phyloP scores from a whole-genome alignment of 2,888 invertebrate species.

The Clusia tigrina region DNA sequence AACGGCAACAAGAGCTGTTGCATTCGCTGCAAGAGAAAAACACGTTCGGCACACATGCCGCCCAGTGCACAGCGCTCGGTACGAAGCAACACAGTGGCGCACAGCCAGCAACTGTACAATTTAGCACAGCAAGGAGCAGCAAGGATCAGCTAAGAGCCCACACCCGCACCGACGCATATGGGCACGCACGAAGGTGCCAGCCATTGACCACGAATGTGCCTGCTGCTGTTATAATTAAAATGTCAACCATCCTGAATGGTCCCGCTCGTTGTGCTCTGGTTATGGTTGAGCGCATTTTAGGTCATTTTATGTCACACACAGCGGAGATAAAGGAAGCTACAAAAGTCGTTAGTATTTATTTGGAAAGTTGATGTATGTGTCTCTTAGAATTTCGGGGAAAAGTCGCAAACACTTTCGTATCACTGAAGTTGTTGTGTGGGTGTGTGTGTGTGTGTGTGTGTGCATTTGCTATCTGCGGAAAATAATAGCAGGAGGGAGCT shows the following conservation, averaged over 20 bases:
- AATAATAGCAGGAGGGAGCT: too few species aligned
- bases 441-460: background rate
- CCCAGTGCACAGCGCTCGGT: too few species aligned
- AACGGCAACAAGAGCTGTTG: background rate
- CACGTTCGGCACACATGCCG: background rate
- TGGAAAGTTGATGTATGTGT: too few species aligned
- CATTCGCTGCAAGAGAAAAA: background rate
- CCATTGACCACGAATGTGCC: background rate
- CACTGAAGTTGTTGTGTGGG: too few species aligned
- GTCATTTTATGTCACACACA: too few species aligned
- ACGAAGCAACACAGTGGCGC: too few species aligned
- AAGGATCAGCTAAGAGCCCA: background rate
- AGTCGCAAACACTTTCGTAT: too few species aligned
- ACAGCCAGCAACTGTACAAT: too few species aligned
- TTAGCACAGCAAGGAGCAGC: background rate
- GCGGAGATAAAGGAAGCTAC: too few species aligned
- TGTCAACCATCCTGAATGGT: background rate
- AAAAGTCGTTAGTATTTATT: too few species aligned
- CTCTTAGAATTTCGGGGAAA: too few species aligned
- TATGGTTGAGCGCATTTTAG: too few species aligned
- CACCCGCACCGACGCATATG: background rate
- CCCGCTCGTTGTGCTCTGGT: background rate
- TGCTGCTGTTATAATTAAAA: slow-evolving; percentile 2
- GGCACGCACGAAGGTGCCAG: background rate
- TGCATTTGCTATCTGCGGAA: background rate